A percentile compares a stretch with the other conserved stretches of the same genome.
Conservation (phyloP, 2,113 vertebrate genomes). For the Abramis brama region DNA sequence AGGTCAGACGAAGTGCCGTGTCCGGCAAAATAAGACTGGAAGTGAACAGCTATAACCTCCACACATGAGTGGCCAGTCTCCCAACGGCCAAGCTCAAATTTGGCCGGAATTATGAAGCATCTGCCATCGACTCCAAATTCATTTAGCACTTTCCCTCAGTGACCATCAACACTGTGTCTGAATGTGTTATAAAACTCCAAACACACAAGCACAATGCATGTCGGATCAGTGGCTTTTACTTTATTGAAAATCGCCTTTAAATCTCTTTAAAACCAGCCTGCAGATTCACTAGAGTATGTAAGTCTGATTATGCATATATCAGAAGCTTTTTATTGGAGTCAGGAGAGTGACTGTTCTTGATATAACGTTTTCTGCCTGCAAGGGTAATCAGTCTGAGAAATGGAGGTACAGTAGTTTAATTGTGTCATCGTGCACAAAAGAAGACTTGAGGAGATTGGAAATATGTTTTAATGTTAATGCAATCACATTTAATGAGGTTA, state of each 20-base stretch:
- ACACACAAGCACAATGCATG: slow-evolving; percentile 10
- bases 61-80: slow-evolving; percentile 67
- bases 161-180: slow-evolving; percentile 55
- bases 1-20: slow-evolving; percentile 72
- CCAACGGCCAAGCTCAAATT: slow-evolving; percentile 79
- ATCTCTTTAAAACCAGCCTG: not conserved
- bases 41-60: slow-evolving; percentile 72
- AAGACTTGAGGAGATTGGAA: slow-evolving; percentile 45
- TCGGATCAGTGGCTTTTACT: not conserved
- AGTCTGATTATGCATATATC: slow-evolving; percentile 8
- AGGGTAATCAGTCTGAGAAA: slow-evolving; percentile 58
- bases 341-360: slow-evolving; percentile 1
- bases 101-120: slow-evolving; percentile 77
- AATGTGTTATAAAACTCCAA: slow-evolving; percentile 43
- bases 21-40: slow-evolving; percentile 55
- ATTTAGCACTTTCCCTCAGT: slow-evolving; percentile 58
- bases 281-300: not conserved
- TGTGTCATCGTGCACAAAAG: slow-evolving; percentile 54
- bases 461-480: not conserved
- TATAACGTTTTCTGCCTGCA: slow-evolving; percentile 29
- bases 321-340: not conserved
- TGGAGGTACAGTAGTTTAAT: slow-evolving; percentile 40
- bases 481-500: not conserved
- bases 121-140: slow-evolving; percentile 77
- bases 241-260: not conserved